phyloP scores from a whole-genome alignment of 2,113 vertebrate genomes.

The Pluvianellus socialis region DNA sequence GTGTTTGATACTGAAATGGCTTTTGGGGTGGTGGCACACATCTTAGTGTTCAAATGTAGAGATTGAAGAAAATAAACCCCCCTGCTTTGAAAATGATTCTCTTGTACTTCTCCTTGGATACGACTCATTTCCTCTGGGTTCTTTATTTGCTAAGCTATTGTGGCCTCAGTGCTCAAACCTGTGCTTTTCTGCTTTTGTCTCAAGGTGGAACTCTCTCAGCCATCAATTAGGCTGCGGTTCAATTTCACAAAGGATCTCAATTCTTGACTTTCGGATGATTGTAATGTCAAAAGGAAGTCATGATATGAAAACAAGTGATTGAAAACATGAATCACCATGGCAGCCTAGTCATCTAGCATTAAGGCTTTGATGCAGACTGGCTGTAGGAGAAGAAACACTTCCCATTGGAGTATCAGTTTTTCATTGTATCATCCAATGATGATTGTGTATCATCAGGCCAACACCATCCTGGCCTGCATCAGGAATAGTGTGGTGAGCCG shows the following conservation, averaged over 20 bases:
- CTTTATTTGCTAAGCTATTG: not conserved
- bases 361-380: not conserved
- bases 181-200: not conserved
- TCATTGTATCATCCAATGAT: no score
- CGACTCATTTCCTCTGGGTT: not conserved
- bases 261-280: conserved; percentile 37
- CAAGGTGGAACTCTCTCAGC: not conserved
- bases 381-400: not conserved
- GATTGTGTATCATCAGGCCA: no score
- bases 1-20: not conserved
- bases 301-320: not conserved
- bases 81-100: not conserved
- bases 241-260: not conserved
- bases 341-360: not conserved
- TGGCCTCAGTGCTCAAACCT: not conserved
- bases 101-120: not conserved
- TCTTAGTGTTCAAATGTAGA: not conserved
- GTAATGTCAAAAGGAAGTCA: not conserved
- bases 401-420: not conserved
- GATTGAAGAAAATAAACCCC: not conserved
- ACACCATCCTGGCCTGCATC: no score
- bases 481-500: no score
- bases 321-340: not conserved
- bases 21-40: not conserved
- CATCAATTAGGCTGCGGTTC: conserved; percentile 9